These are phyloP conservation scores for Morus bassanus DNA, from an alignment of 2,797 vertebrate genomes.

Conservation along the genomic window DNA sequence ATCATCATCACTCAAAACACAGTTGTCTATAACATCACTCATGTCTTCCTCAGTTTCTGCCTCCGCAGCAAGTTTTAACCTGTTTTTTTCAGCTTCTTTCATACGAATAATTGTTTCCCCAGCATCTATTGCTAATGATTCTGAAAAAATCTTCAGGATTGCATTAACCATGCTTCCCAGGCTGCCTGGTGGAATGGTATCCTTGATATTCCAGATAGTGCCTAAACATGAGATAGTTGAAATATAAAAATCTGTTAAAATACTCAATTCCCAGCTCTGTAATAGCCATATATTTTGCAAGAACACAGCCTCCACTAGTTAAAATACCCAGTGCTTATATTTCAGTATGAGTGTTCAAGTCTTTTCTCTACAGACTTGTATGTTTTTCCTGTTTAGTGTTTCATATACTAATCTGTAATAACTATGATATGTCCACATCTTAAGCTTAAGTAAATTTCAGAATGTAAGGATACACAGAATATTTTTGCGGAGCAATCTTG, in stretches of 20 bases:
- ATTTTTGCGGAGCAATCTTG: not conserved
- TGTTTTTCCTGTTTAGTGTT: not conserved
- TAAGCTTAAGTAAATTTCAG: not conserved
- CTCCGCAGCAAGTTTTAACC: conserved; percentile 47
- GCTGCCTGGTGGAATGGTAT: conserved; percentile 79
- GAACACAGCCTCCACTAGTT: not conserved
- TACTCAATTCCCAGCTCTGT: not conserved
- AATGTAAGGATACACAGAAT: not conserved
- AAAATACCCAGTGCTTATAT: not conserved
- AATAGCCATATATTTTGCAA: not conserved
- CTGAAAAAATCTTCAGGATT: conserved; percentile 83
- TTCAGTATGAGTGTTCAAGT: not conserved
- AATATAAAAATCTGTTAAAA: not conserved
- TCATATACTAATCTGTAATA: not conserved
- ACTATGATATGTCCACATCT: not conserved
- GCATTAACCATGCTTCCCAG: conserved; percentile 87
- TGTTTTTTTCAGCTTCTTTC: conserved; percentile 73
- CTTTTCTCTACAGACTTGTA: not conserved
- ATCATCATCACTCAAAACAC: conserved; percentile 69
- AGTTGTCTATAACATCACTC: conserved; percentile 34
- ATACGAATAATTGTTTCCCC: conserved; percentile 80
- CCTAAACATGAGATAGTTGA: conserved; percentile 71
- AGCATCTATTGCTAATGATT: conserved; percentile 83
- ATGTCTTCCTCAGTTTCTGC: conserved; percentile 47
- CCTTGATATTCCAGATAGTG: conserved; percentile 91